These are phyloP conservation scores for Sminthurinus aureus DNA, from an alignment of 2,888 invertebrate species.

Conservation along the genomic window DNA sequence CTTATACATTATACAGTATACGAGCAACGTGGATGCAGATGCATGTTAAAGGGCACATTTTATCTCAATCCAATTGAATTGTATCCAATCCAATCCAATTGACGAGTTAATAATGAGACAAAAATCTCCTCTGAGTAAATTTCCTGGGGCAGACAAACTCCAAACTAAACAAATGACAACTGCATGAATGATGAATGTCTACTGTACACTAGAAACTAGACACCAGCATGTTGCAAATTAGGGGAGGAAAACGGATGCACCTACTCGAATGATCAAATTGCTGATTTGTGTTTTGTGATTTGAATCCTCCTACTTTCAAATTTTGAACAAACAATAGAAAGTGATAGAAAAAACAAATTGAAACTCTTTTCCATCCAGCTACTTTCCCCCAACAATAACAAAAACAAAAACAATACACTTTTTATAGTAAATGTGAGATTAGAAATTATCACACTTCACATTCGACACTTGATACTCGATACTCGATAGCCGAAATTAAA, in stretches of 20 bases:
- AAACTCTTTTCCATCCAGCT: not conserved
- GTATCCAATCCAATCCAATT: conserved; percentile 15
- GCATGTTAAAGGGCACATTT: not conserved
- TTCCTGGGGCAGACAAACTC: not conserved
- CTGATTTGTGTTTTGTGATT: not conserved
- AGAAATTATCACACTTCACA: too few species aligned
- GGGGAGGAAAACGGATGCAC: not conserved
- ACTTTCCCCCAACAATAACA: not conserved
- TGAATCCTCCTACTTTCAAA: not conserved
- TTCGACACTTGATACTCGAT: too few species aligned
- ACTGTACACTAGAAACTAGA: not conserved
- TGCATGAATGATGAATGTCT: too few species aligned
- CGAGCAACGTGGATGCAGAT: not conserved
- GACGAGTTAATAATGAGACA: conserved; percentile 1
- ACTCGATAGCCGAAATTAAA: too few species aligned
- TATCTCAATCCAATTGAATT: not conserved
- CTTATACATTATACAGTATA: not conserved
- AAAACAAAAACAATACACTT: too few species aligned
- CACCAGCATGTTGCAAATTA: conserved; percentile 15
- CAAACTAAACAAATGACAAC: too few species aligned
- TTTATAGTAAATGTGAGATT: too few species aligned
- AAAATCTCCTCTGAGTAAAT: conserved; percentile 9
- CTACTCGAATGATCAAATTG: not conserved
- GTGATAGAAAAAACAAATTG: not conserved
- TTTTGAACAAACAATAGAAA: not conserved